phyloP scores from a whole-genome alignment of 2,888 invertebrate species.

The Apomyelois bistriatella region DNA sequence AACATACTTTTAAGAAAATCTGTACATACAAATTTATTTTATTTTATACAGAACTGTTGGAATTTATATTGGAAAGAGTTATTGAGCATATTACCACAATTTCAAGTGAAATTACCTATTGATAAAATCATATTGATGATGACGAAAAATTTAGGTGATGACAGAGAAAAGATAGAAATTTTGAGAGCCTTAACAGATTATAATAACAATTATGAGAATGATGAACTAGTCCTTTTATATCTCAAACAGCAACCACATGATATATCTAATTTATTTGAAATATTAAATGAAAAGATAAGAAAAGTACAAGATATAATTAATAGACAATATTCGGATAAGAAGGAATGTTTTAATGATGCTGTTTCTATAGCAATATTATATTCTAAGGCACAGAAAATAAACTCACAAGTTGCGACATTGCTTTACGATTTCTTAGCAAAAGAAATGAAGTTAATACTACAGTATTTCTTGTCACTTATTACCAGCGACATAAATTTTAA shows the following conservation, averaged over 20 bases:
- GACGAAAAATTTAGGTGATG: background rate
- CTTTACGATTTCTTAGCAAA: conserved; percentile 29
- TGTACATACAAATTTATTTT: conserved; percentile 43
- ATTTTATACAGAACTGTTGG: conserved; percentile 47
- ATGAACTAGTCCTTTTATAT: conserved; percentile 41
- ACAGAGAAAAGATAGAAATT: background rate
- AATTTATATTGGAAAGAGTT: conserved; percentile 44
- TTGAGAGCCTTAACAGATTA: background rate
- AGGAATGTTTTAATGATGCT: conserved; percentile 44
- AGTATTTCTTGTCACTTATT: conserved; percentile 45
- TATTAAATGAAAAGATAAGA: conserved; percentile 38
- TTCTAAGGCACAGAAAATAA: background rate
- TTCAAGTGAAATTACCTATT: conserved; percentile 30
- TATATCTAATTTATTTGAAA: conserved; percentile 31
- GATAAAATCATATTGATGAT: background rate
- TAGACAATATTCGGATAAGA: conserved; percentile 55
- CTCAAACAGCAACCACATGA: conserved; percentile 38
- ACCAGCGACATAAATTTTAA: conserved; percentile 34
- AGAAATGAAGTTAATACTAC: conserved; percentile 39
- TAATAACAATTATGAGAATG: conserved; percentile 17
- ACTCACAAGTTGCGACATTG: conserved; percentile 15
- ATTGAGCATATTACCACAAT: conserved; percentile 34
- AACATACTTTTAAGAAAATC: conserved; percentile 56
- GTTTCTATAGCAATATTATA: conserved; percentile 22
- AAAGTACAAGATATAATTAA: conserved; percentile 39